phyloP scores from a whole-genome alignment of 2,113 vertebrate species.

The Fukomys damarensis region DNA sequence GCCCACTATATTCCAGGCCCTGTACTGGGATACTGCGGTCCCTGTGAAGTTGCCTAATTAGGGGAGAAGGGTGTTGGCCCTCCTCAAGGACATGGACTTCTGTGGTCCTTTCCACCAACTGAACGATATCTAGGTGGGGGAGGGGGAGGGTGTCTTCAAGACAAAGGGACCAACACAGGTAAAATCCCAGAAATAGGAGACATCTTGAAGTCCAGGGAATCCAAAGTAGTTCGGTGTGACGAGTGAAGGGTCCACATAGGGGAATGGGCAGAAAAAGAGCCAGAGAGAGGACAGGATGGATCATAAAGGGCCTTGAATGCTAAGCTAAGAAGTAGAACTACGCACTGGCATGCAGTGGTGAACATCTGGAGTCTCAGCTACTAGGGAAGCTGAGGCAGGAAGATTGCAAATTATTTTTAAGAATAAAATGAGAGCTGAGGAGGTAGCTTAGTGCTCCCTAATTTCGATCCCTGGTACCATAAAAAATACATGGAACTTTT shows the following conservation, averaged over 20 bases:
- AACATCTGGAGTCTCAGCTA: not conserved
- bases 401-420: not conserved
- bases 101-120: not conserved
- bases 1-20: not conserved
- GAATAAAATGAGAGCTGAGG: not conserved
- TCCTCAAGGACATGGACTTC: not conserved
- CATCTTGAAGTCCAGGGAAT: not conserved
- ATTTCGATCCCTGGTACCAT: not conserved
- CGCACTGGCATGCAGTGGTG: not conserved
- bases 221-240: not conserved
- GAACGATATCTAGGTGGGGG: not conserved
- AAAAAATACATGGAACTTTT: not conserved
- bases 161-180: fast-evolving
- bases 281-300: not conserved
- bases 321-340: not conserved
- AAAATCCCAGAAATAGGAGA: not conserved
- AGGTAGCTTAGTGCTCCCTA: not conserved
- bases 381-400: not conserved
- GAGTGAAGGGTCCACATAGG: not conserved
- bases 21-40: no score
- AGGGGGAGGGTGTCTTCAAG: not conserved
- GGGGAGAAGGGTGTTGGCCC: not conserved
- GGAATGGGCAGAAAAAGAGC: not conserved
- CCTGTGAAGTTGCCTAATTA: not conserved
- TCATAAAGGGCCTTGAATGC: not conserved